These are phyloP conservation scores for Leguminivora glycinivorella DNA, from an alignment of 1,140 invertebrate genomes.

Conservation along the genomic window DNA sequence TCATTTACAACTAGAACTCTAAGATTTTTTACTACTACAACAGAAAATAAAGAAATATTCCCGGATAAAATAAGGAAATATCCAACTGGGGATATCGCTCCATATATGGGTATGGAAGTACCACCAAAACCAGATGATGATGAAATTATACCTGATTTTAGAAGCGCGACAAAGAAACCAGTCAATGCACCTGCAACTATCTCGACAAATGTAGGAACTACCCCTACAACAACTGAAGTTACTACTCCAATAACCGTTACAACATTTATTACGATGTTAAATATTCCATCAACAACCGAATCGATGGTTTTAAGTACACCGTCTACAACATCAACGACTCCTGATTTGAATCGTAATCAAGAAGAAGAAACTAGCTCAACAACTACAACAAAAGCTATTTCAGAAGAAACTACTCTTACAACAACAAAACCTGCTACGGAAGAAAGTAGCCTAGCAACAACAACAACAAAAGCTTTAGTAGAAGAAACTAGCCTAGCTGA, in stretches of 20 bases:
- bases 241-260: neutral
- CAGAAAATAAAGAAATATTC: neutral
- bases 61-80: neutral
- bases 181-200: neutral
- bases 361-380: too few relatives aligned
- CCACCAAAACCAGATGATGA: slow-evolving; percentile 11
- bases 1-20: slow-evolving; percentile 9
- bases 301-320: too few relatives aligned
- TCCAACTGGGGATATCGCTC: neutral
- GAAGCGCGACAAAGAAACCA: neutral
- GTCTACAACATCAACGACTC: too few relatives aligned
- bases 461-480: too few relatives aligned
- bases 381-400: too few relatives aligned
- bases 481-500: too few relatives aligned
- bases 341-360: too few relatives aligned
- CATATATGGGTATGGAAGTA: neutral
- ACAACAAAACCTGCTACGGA: too few relatives aligned
- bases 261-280: too few relatives aligned
- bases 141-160: neutral
- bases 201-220: neutral
- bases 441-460: too few relatives aligned
- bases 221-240: neutral
- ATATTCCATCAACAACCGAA: too few relatives aligned
- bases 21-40: neutral
- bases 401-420: too few relatives aligned